Percentiles rank a stretch among this genome's conserved stretches.
These are phyloP conservation scores for Olivierus martensii DNA, from an alignment of 1,140 invertebrate species.

Conservation along the genomic window DNA sequence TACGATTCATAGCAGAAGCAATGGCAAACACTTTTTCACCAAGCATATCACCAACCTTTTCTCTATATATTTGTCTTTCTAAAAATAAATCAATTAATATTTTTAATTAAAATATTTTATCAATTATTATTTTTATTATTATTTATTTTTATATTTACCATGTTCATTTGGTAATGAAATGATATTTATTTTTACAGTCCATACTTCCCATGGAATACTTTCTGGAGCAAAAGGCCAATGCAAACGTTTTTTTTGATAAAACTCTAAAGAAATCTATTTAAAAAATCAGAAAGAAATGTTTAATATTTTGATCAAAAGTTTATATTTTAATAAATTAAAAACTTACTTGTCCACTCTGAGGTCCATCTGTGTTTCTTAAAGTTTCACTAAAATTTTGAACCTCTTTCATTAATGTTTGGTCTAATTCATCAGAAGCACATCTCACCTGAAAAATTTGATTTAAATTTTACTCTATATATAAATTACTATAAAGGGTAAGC, in stretches of 20 bases:
- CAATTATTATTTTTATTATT: neutral
- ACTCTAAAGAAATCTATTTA: slow-evolving; percentile 74
- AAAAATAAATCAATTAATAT: slow-evolving; percentile 5
- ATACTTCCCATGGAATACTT: slow-evolving; percentile 92
- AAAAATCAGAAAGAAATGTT: neutral
- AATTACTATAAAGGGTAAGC: too few relatives aligned
- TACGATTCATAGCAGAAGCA: slow-evolving; percentile 84
- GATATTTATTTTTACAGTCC: slow-evolving; percentile 81
- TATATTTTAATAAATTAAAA: too few relatives aligned
- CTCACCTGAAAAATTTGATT: too few relatives aligned
- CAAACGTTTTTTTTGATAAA: slow-evolving; percentile 72
- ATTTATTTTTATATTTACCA: slow-evolving; percentile 27
- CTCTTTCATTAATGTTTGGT: slow-evolving; percentile 57
- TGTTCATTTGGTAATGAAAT: slow-evolving; percentile 61
- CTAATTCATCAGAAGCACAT: slow-evolving; percentile 65
- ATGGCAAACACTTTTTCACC: slow-evolving; percentile 88
- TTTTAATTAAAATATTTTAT: neutral
- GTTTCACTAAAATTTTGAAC: slow-evolving; percentile 75
- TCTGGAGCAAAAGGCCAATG: slow-evolving; percentile 78
- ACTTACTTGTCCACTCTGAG: slow-evolving; percentile 38
- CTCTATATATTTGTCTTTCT: slow-evolving; percentile 71
- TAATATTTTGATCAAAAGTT: neutral
- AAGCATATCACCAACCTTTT: slow-evolving; percentile 78
- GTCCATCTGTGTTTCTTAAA: slow-evolving; percentile 40
- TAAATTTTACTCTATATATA: too few relatives aligned